These are phyloP conservation scores for Pseudotriccus pelzelni DNA, from an alignment of 2,797 vertebrate genomes.

Conservation along the genomic window DNA sequence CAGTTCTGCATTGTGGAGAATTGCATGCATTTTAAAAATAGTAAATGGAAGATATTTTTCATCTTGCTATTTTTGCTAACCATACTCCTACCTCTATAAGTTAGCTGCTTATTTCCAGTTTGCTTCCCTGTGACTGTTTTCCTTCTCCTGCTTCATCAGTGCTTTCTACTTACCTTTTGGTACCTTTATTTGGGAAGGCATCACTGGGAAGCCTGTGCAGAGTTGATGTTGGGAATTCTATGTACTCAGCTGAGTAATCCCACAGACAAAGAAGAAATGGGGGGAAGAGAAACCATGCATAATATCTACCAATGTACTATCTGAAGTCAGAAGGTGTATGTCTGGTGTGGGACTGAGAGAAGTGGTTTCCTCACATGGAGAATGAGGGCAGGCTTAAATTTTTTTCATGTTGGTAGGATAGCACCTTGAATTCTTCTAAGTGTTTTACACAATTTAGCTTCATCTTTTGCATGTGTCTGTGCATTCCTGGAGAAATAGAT, in stretches of 20 bases:
- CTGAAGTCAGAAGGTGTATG: not conserved
- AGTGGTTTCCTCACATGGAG: not conserved
- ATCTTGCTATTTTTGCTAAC: not conserved
- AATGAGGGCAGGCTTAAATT: not conserved
- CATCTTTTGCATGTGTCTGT: not conserved
- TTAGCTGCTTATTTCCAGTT: not conserved
- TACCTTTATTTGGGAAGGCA: not conserved
- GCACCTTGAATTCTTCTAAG: not conserved
- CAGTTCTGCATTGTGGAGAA: not conserved
- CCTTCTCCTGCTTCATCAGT: not conserved
- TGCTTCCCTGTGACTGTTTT: not conserved
- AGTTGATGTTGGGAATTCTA: fast-evolving
- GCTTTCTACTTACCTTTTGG: not conserved
- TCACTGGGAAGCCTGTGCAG: not conserved
- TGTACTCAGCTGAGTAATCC: not conserved
- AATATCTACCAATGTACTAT: not conserved
- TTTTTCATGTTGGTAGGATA: not conserved
- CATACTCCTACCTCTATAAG: not conserved
- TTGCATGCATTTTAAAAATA: not conserved
- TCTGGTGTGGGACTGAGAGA: not conserved
- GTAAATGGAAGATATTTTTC: not conserved
- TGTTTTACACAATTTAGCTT: not conserved
- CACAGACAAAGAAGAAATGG: not conserved
- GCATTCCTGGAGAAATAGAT: not conserved
- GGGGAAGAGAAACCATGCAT: fast-evolving